Base-by-base conservation (phyloP, 1,140 invertebrate species). In the Scaptomyza montana region DNA sequence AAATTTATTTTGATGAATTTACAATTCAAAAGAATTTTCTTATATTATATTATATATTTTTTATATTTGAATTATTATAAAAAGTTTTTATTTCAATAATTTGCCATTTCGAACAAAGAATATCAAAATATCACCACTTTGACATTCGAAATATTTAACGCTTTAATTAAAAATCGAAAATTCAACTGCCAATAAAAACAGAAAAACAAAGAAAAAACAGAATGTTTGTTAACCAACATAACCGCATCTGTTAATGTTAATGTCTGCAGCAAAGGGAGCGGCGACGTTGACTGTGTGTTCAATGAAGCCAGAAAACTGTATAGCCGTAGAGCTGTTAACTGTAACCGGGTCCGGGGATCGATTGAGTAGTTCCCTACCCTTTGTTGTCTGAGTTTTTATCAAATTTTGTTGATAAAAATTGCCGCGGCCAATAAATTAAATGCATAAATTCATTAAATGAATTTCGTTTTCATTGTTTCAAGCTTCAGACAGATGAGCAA, bases 381-480 rank as follows among this genome's bases (percentile, higher is more conserved):
- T 53, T 64, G 50, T 47, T 45, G 47, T 43, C 28, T 51, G 55
- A 9, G 7, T 36, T 36, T 89, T 80, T 84, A 87, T 87, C 84
- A 87, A 89, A 53, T 87, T 89, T 89, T 87, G 84, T 9, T 36
- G 33, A 87, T 87, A 87, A 87, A 85, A 81, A 78, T 25, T 36
- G 79, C 68, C 78, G 64, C 64, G 7, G 78, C 75, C 85, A 87
- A 87, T 87, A 87, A 87, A 87, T 87, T 87, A 87, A 89, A 89
- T 89, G 84, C 89, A 87, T 87, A 87, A 89, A 87, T 87, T 87
- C 79, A 84, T 89, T 87, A 61, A 87, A 89, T 84, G 84, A 89
- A 87, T 84, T 87, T 87, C 51, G 65, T 51, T 89, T 89, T 79
- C 77, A 89, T 87, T 87, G 82, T 87, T 84, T 82, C 78, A 79